Evolutionary conservation across 2,888 invertebrate genomes (phyloP).

Genomic region (Lymantria dispar): DNA sequence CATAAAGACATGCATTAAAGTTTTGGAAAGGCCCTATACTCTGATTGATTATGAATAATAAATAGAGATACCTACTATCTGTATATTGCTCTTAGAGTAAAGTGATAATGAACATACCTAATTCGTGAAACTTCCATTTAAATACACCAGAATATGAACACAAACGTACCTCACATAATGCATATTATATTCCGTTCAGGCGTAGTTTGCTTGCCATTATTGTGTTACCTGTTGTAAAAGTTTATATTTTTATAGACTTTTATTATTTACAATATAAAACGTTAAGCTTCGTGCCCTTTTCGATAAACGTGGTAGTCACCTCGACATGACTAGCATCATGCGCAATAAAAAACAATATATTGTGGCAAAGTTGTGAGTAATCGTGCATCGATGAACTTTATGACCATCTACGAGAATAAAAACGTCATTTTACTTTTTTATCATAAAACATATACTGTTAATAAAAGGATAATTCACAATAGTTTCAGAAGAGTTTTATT

Average conservation of each 20-base stretch:
- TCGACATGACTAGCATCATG: constrained; percentile 4
- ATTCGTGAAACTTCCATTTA: too few species aligned
- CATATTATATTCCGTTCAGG: constrained; percentile 32
- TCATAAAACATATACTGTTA: constrained; percentile 34
- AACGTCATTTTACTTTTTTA: constrained; percentile 50
- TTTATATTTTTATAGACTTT: constrained; percentile 66
- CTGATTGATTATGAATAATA: too few species aligned
- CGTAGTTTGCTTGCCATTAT: constrained; percentile 38
- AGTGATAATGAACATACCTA: too few species aligned
- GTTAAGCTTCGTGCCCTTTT: constrained; percentile 52
- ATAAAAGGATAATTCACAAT: too few species aligned
- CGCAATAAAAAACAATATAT: constrained; percentile 52
- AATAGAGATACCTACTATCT: too few species aligned
- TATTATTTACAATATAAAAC: constrained; percentile 54
- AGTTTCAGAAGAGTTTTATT: too few species aligned
- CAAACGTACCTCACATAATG: too few species aligned
- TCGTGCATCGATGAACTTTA: constrained; percentile 55
- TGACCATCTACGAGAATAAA: constrained; percentile 45
- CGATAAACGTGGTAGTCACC: constrained; percentile 35
- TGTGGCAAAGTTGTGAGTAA: constrained; percentile 63
- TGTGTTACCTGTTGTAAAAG: constrained; percentile 62
- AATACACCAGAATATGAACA: too few species aligned
- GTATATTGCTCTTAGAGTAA: too few species aligned
- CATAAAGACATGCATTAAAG: too few species aligned
- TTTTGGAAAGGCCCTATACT: too few species aligned